These are phyloP conservation scores for Pachyrhynchus sulphureomaculatus DNA, from an alignment of 1,140 invertebrate species.

Conservation along the genomic window DNA sequence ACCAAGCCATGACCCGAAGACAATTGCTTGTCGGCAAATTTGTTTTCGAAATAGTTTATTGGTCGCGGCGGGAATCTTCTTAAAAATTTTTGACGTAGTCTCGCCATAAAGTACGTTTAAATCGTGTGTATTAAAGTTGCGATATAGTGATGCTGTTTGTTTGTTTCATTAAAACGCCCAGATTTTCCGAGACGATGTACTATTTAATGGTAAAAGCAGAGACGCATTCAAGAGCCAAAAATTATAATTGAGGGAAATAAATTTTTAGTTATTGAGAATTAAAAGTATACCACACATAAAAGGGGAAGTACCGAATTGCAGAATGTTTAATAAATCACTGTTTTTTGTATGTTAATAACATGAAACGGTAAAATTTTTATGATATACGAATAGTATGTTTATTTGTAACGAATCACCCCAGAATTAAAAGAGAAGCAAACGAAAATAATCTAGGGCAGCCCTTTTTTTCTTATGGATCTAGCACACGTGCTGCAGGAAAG, in stretches of 20 bases:
- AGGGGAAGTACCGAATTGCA: too few species aligned
- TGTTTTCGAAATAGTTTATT: constrained; percentile 22
- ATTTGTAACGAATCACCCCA: too few species aligned
- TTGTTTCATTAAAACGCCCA: constrained; percentile 25
- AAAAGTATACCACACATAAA: too few species aligned
- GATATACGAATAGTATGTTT: too few species aligned
- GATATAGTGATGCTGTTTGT: constrained; percentile 19
- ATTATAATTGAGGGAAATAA: constrained; percentile 12
- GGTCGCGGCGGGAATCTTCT: constrained; percentile 7
- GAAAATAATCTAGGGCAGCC: too few species aligned
- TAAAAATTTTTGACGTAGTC: constrained; percentile 2
- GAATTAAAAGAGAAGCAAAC: too few species aligned
- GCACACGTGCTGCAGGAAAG: too few species aligned
- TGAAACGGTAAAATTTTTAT: too few species aligned
- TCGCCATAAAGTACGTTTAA: constrained; percentile 20
- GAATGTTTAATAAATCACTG: too few species aligned
- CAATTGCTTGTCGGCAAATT: constrained; percentile 24
- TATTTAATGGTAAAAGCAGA: constrained; percentile 6
- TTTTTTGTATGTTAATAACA: too few species aligned
- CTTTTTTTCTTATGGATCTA: too few species aligned
- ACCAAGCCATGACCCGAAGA: constrained; percentile 21
- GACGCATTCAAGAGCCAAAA: constrained; percentile 7
- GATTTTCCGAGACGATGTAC: not conserved
- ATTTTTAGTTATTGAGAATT: not conserved
- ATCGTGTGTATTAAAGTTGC: constrained; percentile 13